Evolutionary conservation across 2,888 invertebrate species (phyloP), one percentile per base, ranked within the genome.

Genomic region (Gymnoscelis rufifasciata): DNA sequence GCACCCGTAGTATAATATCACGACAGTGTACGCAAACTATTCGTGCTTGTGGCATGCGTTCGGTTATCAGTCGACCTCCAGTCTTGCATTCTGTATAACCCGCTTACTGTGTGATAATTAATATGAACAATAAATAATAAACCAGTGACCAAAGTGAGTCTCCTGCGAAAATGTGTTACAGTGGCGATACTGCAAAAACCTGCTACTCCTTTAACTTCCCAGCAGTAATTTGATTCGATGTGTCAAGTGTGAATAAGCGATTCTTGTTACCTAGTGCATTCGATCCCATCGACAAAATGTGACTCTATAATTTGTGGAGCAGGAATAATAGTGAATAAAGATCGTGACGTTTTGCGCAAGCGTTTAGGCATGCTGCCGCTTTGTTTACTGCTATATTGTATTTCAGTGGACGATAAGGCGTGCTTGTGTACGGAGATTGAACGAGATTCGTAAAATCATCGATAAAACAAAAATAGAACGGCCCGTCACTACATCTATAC

Each of bases 61-160:
- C 54, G 55, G 51, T 83, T 84, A 83, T 83, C 83, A 74, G 62
- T 64, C 79, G 76, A 72, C 75, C 80, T 76, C 73, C 72, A 63
- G 56, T 57, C 59, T 51, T 56, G 61, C 61, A 63, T 57, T 54
- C 10, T 55, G 50, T 19, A 39, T 40, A 11, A 19, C 15, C 35
- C 19, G 3, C n/a, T 6, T 10, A 15, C 8, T 19, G 14, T 13
- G 7, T 8, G n/a, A n/a, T n/a, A n/a, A n/a, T n/a, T n/a, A n/a
- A n/a, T 19, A 19, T 5, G 5, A 19, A 19, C n/a, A 19, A 19
- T 2, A 19, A 19, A 19, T 19, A 19, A 3, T 19, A 19, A 2
- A 19, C 19, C 3, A 19, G 5, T 3, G 5, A 2, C 19, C 5
- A 5, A 19, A 19, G 3, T 5, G 19, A n/a, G n/a, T n/a, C 19